Evolutionary conservation across 2,113 vertebrate species (phyloP).

Genomic region (Spermophilus dauricus): DNA sequence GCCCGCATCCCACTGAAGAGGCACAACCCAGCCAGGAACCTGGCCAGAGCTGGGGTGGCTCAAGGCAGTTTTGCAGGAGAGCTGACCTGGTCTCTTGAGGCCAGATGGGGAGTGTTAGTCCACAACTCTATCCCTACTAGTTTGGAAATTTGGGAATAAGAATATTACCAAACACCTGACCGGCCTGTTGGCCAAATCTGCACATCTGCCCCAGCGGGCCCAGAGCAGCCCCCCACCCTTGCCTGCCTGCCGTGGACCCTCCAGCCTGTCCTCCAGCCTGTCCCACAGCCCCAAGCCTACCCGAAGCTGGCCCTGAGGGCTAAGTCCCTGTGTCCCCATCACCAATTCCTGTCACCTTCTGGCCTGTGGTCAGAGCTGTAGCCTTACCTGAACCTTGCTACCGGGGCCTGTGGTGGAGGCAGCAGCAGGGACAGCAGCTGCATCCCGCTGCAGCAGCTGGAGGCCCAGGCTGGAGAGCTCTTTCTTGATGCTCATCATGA

Average conservation of each 20-base stretch:
- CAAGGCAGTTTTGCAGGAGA: neutral
- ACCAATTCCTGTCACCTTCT: neutral
- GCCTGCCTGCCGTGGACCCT: neutral
- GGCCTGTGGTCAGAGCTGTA: fast-evolving
- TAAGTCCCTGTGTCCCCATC: neutral
- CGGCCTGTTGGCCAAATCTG: neutral
- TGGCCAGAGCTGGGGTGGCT: neutral
- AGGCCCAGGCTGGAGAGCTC: slow-evolving; percentile 96
- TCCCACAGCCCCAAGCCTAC: neutral
- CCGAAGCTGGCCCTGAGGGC: neutral
- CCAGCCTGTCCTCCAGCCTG: neutral
- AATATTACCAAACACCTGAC: neutral
- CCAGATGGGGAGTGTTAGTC: neutral
- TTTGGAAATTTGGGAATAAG: neutral
- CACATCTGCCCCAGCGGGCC: neutral
- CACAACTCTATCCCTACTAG: neutral
- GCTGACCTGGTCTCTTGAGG: neutral
- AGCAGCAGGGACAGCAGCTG: slow-evolving; percentile 74
- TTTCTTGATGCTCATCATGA: slow-evolving; percentile 98
- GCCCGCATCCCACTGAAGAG: neutral
- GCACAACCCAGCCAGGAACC: neutral
- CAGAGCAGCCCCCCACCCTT: fast-evolving
- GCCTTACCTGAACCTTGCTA: slow-evolving; percentile 92
- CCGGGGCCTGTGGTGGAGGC: neutral
- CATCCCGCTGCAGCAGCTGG: slow-evolving; percentile 97